Conservation (phyloP, 53 echinoderm and acorn worm species). For the Stichopus horrens region DNA sequence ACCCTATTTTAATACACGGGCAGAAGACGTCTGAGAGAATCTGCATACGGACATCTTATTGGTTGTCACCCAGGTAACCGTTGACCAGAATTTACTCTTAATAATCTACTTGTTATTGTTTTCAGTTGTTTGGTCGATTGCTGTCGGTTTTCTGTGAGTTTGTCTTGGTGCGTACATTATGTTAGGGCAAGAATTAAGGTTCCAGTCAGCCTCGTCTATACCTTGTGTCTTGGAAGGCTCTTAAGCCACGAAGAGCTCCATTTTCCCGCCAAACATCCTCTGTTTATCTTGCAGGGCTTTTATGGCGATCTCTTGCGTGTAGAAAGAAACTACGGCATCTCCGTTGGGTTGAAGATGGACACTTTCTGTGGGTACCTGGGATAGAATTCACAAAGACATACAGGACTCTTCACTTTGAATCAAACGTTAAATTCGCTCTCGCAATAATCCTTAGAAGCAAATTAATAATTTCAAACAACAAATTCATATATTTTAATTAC, state of each 20-base stretch:
- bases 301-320: slow-evolving; percentile 84
- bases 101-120: too few relatives aligned
- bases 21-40: too few relatives aligned
- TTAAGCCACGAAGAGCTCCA: slow-evolving; percentile 89
- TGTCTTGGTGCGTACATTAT: slow-evolving; percentile 10
- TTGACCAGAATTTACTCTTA: too few relatives aligned
- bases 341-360: slow-evolving; percentile 91
- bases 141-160: neutral
- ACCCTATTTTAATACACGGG: too few relatives aligned
- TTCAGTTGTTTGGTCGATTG: neutral
- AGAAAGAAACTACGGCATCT: slow-evolving; percentile 86
- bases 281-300: slow-evolving; percentile 88
- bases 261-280: slow-evolving; percentile 84
- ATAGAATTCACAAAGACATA: too few relatives aligned
- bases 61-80: too few relatives aligned
- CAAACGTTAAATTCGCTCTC: too few relatives aligned
- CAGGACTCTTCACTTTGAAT: too few relatives aligned
- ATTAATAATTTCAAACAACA: too few relatives aligned
- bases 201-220: slow-evolving; percentile 15
- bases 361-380: slow-evolving; percentile 90
- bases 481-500: too few relatives aligned
- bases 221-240: neutral
- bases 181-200: slow-evolving; percentile 24
- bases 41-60: too few relatives aligned
- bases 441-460: too few relatives aligned